A percentile compares a stretch with the other conserved stretches of the same genome.
Conservation (phyloP, 2,113 vertebrate species). For the Neogale vison region DNA sequence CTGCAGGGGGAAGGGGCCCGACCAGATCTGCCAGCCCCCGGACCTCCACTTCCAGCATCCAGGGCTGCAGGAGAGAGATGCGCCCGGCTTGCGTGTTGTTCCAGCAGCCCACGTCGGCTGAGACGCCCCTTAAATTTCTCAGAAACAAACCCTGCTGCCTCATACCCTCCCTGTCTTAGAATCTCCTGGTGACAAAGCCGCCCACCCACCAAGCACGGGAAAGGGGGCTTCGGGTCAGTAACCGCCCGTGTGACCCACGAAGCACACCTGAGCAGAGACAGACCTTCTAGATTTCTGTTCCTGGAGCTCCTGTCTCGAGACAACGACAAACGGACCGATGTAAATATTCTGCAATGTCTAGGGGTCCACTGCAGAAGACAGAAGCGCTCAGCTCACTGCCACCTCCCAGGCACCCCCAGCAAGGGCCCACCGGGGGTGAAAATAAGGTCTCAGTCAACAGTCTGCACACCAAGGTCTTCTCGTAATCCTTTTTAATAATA, state of each 20-base stretch:
- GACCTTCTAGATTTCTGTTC: no score
- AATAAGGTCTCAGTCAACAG: not conserved
- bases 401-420: not conserved
- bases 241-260: fast-evolving
- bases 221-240: not conserved
- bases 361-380: not conserved
- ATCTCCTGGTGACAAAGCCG: not conserved
- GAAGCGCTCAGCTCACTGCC: not conserved
- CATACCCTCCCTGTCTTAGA: no score
- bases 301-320: not conserved
- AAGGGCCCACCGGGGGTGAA: not conserved
- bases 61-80: no score
- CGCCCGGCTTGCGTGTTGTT: not conserved
- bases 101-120: not conserved
- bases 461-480: not conserved
- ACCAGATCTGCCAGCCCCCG: not conserved
- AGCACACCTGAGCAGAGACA: not conserved
- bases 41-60: not conserved
- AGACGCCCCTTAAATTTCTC: not conserved
- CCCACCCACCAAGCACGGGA: not conserved
- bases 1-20: not conserved
- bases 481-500: constrained; percentile 40
- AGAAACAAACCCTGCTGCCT: not conserved
- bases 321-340: not conserved
- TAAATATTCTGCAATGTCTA: not conserved